Conservation (phyloP, 2,113 vertebrate species). For the Alosa alosa region DNA sequence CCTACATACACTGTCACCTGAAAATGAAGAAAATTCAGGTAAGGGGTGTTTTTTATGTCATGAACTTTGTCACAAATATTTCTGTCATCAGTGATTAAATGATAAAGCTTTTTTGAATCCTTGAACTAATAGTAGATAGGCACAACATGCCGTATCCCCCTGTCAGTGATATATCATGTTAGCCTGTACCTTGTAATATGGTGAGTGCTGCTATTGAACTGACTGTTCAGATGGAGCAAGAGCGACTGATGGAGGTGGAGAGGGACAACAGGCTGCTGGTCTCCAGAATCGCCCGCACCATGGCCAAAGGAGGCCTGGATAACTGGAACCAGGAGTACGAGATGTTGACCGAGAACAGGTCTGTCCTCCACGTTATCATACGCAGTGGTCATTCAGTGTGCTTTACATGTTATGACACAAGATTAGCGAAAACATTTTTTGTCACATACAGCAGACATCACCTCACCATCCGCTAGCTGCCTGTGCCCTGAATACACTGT, state of each 20-base stretch:
- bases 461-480: too few species aligned
- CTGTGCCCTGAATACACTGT: too few species aligned
- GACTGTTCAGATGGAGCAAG: constrained; percentile 33
- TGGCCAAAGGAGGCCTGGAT: constrained; percentile 34
- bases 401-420: too few species aligned
- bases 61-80: too few species aligned
- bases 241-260: constrained; percentile 39
- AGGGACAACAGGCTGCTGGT: constrained; percentile 31
- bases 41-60: background rate
- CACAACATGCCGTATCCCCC: too few species aligned
- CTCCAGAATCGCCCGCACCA: constrained; percentile 29
- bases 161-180: too few species aligned
- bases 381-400: too few species aligned
- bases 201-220: background rate
- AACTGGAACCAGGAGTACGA: constrained; percentile 39
- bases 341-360: background rate
- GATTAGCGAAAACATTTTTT: too few species aligned
- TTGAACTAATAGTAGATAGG: too few species aligned
- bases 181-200: background rate
- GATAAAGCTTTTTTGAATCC: too few species aligned
- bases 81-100: too few species aligned
- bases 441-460: too few species aligned
- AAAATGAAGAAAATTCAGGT: constrained; percentile 47
- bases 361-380: background rate
- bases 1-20: constrained; percentile 33